Evolutionary conservation across 2,113 vertebrate species (phyloP).

Genomic region (Nansenia antarctica): DNA sequence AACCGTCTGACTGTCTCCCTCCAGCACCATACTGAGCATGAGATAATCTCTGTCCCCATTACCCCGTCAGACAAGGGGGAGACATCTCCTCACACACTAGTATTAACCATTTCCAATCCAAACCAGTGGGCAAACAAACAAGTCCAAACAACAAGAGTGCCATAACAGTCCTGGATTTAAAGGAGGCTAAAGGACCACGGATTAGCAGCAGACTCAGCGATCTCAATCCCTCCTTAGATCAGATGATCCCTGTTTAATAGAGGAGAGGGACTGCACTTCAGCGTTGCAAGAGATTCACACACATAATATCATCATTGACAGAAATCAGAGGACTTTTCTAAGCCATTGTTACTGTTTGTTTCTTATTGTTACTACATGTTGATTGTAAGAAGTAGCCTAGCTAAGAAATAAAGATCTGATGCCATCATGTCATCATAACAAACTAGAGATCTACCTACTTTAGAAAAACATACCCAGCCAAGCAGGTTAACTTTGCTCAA

Average conservation of each 20-base stretch:
- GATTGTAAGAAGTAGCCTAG: too few species aligned
- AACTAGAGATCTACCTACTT: not conserved
- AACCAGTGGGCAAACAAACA: not conserved
- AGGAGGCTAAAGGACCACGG: slow-evolving; percentile 4
- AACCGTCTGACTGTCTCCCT: slow-evolving; percentile 36
- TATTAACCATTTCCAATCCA: slow-evolving; percentile 39
- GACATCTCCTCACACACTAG: slow-evolving; percentile 33
- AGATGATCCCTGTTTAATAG: slow-evolving; percentile 9
- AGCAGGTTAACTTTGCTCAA: not conserved
- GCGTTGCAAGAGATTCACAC: too few species aligned
- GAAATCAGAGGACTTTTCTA: too few species aligned
- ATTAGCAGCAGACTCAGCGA: slow-evolving; percentile 24
- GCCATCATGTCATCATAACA: too few species aligned
- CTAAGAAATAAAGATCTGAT: too few species aligned
- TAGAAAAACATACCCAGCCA: not conserved
- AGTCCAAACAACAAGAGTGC: slow-evolving; percentile 4
- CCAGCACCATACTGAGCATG: slow-evolving; percentile 44
- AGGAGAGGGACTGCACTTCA: not conserved
- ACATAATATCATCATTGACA: too few species aligned
- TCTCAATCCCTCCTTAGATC: not conserved
- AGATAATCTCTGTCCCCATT: slow-evolving; percentile 62
- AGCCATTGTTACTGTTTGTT: too few species aligned
- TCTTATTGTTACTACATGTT: too few species aligned
- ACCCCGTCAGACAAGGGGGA: slow-evolving; percentile 48
- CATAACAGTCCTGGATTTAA: slow-evolving; percentile 7